Percentiles rank a stretch among this genome's conserved stretches.
phyloP scores from a whole-genome alignment of 2,113 vertebrate species.

The Neotragus pygmaeus region DNA sequence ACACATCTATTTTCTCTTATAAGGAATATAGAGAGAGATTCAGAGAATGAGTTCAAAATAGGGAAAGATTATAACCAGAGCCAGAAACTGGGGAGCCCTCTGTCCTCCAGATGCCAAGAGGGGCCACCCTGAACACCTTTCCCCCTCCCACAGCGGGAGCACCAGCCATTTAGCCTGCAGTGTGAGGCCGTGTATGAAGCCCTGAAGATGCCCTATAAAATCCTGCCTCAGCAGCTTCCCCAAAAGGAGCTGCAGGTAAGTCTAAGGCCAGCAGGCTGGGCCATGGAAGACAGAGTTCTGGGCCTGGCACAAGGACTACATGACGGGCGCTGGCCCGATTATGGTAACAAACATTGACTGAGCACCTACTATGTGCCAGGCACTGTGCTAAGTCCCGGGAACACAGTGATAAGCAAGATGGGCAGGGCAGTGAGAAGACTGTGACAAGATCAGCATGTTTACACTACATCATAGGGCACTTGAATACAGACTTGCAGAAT shows the following conservation, averaged over 20 bases:
- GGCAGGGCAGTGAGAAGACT: background rate
- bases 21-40: background rate
- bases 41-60: background rate
- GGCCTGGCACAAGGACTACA: background rate
- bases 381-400: background rate
- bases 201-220: conserved; percentile 88
- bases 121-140: background rate
- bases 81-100: background rate
- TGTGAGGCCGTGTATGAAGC: conserved; percentile 87
- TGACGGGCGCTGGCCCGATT: background rate
- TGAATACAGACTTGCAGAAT: background rate
- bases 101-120: background rate
- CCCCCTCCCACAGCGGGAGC: conserved; percentile 76
- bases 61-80: background rate
- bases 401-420: background rate
- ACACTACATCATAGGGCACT: background rate
- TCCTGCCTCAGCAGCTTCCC: conserved; percentile 81
- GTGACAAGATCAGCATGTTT: background rate
- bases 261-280: background rate
- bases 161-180: conserved; percentile 85
- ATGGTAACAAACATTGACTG: background rate
- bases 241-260: conserved; percentile 85
- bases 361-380: background rate
- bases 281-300: background rate
- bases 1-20: background rate